These are phyloP conservation scores for Coreoperca whiteheadi DNA, from an alignment of 2,113 vertebrate genomes.

Conservation along the genomic window DNA sequence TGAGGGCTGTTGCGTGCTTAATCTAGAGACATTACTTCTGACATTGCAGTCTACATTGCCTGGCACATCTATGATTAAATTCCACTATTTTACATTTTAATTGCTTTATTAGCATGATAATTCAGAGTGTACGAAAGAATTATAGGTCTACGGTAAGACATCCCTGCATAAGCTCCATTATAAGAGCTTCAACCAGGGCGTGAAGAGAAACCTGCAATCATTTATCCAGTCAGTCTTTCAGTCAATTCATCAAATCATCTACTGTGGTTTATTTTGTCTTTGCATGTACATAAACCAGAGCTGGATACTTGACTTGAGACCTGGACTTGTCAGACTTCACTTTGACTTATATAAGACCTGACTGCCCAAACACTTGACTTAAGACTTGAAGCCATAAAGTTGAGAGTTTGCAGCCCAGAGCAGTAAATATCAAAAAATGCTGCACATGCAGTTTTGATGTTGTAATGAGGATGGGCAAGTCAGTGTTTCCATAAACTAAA, in stretches of 20 bases:
- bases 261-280: conserved; percentile 1
- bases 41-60: conserved; percentile 58
- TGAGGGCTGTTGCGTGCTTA: conserved; percentile 60
- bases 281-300: neutral
- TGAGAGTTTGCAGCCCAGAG: conserved; percentile 1
- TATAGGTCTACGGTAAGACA: conserved; percentile 50
- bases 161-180: conserved; percentile 41
- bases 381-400: neutral
- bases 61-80: conserved; percentile 74
- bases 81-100: conserved; percentile 80
- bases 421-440: conserved; percentile 13
- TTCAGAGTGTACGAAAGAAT: conserved; percentile 57
- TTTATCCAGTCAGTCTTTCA: conserved; percentile 7
- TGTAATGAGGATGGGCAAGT: conserved; percentile 10
- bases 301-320: neutral
- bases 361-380: neutral
- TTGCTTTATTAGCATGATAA: conserved; percentile 74
- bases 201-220: conserved; percentile 19
- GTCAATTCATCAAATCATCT: conserved; percentile 16
- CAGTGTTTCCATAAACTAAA: conserved; percentile 5
- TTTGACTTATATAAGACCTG: neutral
- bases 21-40: conserved; percentile 74
- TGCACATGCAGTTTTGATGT: conserved; percentile 12
- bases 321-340: neutral
- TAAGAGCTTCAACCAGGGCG: conserved; percentile 23